These are phyloP conservation scores for Tuberolachnus salignus DNA, from an alignment of 2,888 invertebrate species.

Conservation along the genomic window DNA sequence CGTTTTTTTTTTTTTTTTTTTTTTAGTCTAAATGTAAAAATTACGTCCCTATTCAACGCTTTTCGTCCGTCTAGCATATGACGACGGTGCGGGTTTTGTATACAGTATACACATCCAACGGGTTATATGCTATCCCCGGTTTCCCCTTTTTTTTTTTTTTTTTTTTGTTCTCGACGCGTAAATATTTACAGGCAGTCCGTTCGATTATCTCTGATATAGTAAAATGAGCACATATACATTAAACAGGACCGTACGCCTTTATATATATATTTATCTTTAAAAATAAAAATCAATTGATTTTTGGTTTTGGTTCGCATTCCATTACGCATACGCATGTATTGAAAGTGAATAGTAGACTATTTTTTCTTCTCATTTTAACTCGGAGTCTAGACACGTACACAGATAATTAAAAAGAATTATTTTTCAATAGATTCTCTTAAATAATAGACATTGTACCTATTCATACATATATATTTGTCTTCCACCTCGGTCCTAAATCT, in stretches of 20 bases:
- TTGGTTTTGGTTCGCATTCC: constrained; percentile 21
- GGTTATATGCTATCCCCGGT: constrained; percentile 38
- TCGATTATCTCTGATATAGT: constrained; percentile 25
- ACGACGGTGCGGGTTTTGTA: background rate
- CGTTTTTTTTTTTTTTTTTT: constrained; percentile 18
- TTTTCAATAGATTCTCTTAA: background rate
- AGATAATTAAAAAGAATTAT: background rate
- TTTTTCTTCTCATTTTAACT: background rate
- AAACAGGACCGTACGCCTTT: constrained; percentile 26
- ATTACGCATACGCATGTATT: constrained; percentile 18
- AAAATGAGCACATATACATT: constrained; percentile 13
- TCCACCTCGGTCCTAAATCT: too few relatives aligned
- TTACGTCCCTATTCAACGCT: constrained; percentile 22
- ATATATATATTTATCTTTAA: constrained; percentile 15
- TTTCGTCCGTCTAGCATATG: background rate
- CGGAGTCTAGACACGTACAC: background rate
- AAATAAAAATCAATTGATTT: constrained; percentile 5
- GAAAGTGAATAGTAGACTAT: background rate
- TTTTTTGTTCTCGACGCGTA: constrained; percentile 34
- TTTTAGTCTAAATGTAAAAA: constrained; percentile 8
- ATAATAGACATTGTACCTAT: too few relatives aligned
- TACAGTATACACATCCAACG: background rate
- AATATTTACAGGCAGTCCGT: constrained; percentile 34
- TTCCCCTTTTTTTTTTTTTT: constrained; percentile 22
- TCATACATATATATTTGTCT: too few relatives aligned